Base-by-base conservation (phyloP, 1,140 invertebrate species). In the Belonocnema kinseyi region DNA sequence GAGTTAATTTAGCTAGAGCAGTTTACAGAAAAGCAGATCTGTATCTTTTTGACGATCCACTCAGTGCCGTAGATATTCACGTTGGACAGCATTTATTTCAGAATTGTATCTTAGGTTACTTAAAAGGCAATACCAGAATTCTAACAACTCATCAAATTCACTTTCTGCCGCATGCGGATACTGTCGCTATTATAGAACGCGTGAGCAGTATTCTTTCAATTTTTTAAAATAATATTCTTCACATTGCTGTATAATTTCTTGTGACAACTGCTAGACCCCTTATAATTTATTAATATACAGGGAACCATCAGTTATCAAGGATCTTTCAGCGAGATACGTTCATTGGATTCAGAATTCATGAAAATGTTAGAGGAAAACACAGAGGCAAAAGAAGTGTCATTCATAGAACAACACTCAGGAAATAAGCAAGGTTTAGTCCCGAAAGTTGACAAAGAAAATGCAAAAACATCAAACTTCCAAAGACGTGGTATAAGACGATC, bases 141-240 rank as follows among this genome's bases (percentile, higher is more conserved):
- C 91, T 98, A 8, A 95, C 96, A 1, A 98, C 97, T 4, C 96
- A 98, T 92, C 96, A 97, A 83, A 88, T 97, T 46, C 96, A 97
- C 79, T 97, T 95, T 85, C 88, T 98, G 0, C 93, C 94, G 83
- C 92, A 93, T 58, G 95, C 94, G 0, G 94, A 96, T 85, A 92
- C 93, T 75, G 97, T 98, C 80, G 90, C 97, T 7, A 93, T 97
- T 16, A 83, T 98, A 16, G 94, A 97, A 85, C 93, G 94, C 84
- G 95, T 95, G 89, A 91, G 89, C 82, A 66, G 74, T 56, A 12
- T 16, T 33, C 61, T 8, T 40, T 66, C n/a, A 54, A 16, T 73
- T 61, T 46, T 46, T 11, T 8, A n/a, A 11, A 10, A 74, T 66
- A 77, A 74, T 50, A 14, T 33, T 66, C 8, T 19, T 16, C 73